A percentile compares a stretch with the other conserved stretches of the same genome.
Conservation (phyloP, 2,888 invertebrate genomes). For the Hemithea aestivaria region DNA sequence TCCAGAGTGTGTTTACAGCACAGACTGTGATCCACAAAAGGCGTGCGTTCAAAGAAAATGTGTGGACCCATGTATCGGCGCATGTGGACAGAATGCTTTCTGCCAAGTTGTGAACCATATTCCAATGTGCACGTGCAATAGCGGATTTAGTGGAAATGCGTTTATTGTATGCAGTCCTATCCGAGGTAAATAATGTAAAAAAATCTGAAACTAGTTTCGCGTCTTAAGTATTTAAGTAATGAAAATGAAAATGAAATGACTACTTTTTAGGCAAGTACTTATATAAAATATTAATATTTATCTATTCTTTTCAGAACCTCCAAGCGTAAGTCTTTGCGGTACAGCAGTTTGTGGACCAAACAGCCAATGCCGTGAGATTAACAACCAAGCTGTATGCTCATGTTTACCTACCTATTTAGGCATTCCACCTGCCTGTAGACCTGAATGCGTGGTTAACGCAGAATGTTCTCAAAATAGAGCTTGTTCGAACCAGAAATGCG, state of each 20-base stretch:
- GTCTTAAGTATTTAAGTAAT: too few species aligned
- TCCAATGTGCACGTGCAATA: constrained; percentile 83
- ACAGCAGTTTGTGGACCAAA: constrained; percentile 87
- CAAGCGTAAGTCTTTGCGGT: constrained; percentile 79
- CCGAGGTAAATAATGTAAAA: constrained; percentile 77
- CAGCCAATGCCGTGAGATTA: constrained; percentile 81
- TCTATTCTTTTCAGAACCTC: constrained; percentile 36
- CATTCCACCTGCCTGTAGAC: constrained; percentile 85
- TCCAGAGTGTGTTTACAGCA: constrained; percentile 88
- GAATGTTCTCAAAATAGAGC: constrained; percentile 85
- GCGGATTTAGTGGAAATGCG: constrained; percentile 81
- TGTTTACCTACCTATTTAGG: constrained; percentile 85
- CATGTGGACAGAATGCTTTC: constrained; percentile 82
- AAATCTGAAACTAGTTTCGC: too few species aligned
- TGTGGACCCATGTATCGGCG: constrained; percentile 84
- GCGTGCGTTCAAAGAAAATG: constrained; percentile 89
- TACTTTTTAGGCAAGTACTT: constrained; percentile 73
- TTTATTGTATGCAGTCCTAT: constrained; percentile 71
- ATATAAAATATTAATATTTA: background rate
- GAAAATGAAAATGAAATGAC: too few species aligned
- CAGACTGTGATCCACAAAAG: constrained; percentile 83
- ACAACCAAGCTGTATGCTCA: constrained; percentile 85
- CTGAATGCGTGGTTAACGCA: constrained; percentile 85
- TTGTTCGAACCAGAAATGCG: constrained; percentile 85
- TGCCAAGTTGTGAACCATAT: constrained; percentile 83